phyloP scores from a whole-genome alignment of 2,113 vertebrate genomes.

The Dissostichus mawsoni region DNA sequence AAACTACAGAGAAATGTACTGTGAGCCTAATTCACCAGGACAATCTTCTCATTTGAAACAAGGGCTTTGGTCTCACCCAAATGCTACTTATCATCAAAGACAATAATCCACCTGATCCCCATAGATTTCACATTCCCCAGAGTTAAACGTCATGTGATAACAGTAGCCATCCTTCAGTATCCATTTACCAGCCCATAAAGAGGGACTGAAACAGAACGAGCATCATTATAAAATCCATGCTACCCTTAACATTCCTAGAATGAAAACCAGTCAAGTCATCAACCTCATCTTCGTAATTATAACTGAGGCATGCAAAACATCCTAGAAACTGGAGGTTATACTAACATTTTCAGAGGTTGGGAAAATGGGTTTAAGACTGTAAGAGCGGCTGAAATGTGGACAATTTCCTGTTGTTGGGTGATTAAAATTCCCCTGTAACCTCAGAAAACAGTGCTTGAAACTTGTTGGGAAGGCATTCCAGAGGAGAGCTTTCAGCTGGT shows the following conservation, averaged over 20 bases:
- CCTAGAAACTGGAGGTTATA: constrained; percentile 3
- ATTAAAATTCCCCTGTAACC: constrained; percentile 61
- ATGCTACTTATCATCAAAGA: constrained; percentile 72
- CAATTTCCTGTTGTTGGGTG: constrained; percentile 35
- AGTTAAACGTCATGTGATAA: constrained; percentile 69
- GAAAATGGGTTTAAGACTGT: constrained; percentile 34
- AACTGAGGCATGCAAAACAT: constrained; percentile 10
- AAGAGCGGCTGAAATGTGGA: constrained; percentile 30
- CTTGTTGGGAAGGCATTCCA: constrained; percentile 42
- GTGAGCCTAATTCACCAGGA: constrained; percentile 49
- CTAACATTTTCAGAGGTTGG: constrained; percentile 5
- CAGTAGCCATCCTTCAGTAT: constrained; percentile 45
- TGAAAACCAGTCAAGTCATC: neutral
- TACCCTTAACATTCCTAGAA: neutral
- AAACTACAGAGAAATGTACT: constrained; percentile 3
- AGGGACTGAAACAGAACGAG: neutral
- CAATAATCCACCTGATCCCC: constrained; percentile 75
- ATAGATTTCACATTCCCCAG: constrained; percentile 74
- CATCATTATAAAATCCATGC: neutral
- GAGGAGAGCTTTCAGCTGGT: constrained; percentile 6
- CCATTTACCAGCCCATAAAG: constrained; percentile 16
- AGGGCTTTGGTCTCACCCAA: constrained; percentile 55
- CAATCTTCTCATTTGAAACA: constrained; percentile 52
- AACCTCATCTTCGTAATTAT: neutral
- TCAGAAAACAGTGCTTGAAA: constrained; percentile 56